phyloP scores from a whole-genome alignment of 2,113 vertebrate species.

The Datnioides undecimradiatus region DNA sequence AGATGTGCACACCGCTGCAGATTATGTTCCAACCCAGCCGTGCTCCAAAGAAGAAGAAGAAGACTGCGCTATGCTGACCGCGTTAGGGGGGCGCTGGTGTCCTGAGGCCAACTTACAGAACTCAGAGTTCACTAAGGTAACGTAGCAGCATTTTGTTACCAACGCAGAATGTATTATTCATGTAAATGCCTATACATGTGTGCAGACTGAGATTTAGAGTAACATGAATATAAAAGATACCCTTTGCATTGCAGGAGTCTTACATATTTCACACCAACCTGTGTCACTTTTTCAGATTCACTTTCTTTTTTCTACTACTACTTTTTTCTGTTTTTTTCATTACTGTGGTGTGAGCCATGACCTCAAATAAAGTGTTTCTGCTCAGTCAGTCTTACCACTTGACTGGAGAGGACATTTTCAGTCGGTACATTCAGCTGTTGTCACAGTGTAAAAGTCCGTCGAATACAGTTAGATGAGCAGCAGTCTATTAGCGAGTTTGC shows the following conservation, averaged over 20 bases:
- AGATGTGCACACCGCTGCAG: constrained; percentile 65
- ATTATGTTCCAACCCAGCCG: constrained; percentile 43
- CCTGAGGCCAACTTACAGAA: constrained; percentile 75
- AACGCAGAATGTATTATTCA: constrained; percentile 36
- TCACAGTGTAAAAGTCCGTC: constrained; percentile 20
- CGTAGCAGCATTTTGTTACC: constrained; percentile 25
- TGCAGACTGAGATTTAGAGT: constrained; percentile 7
- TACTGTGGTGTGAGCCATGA: constrained; percentile 13
- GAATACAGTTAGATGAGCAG: constrained; percentile 39
- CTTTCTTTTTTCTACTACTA: neutral
- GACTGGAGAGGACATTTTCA: constrained; percentile 30
- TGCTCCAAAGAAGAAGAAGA: constrained; percentile 80
- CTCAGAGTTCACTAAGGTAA: constrained; percentile 88
- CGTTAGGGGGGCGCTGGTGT: constrained; percentile 74
- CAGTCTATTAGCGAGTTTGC: constrained; percentile 34
- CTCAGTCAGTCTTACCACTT: constrained; percentile 27
- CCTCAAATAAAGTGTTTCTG: constrained; percentile 21
- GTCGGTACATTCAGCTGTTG: constrained; percentile 16
- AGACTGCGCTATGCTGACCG: constrained; percentile 77
- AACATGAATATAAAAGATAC: constrained; percentile 15
- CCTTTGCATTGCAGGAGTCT: constrained; percentile 3
- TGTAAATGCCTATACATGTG: neutral
- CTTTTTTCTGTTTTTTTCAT: neutral
- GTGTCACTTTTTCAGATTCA: constrained; percentile 17
- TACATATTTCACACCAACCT: constrained; percentile 16